Percentiles rank a stretch among this genome's conserved stretches.
These are phyloP conservation scores for Pyrrhia umbra DNA, from an alignment of 2,888 invertebrate species.

Conservation along the genomic window DNA sequence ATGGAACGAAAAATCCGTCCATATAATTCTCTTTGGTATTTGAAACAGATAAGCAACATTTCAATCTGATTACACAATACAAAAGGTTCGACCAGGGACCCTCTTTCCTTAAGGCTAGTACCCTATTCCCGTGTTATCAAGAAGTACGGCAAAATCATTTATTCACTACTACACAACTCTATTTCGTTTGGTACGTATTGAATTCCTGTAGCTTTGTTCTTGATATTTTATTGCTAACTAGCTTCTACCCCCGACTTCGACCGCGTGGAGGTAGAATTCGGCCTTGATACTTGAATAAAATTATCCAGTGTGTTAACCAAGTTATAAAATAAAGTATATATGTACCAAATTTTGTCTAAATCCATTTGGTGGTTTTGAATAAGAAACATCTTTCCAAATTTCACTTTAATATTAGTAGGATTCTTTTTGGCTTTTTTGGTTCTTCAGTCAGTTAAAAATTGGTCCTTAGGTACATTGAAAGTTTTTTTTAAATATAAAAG, in stretches of 20 bases:
- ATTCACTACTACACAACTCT: constrained; percentile 48
- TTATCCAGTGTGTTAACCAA: no score
- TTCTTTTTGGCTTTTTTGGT: no score
- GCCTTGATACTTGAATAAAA: no score
- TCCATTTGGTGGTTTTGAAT: no score
- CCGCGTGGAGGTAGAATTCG: no score
- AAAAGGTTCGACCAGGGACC: constrained; percentile 54
- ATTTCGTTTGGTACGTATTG: constrained; percentile 40
- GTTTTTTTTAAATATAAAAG: not conserved
- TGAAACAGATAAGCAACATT: constrained; percentile 57
- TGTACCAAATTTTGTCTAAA: no score
- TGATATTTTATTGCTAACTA: not conserved
- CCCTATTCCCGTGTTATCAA: constrained; percentile 45
- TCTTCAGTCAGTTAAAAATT: not conserved
- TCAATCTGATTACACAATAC: constrained; percentile 56
- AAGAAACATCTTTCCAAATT: no score
- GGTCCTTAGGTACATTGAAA: not conserved
- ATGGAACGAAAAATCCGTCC: constrained; percentile 3
- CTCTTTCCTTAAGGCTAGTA: constrained; percentile 37
- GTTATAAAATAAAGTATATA: no score
- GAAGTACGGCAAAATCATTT: constrained; percentile 51
- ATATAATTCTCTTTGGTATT: constrained; percentile 34
- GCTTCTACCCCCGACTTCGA: no score
- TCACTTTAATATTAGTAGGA: no score
- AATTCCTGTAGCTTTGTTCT: constrained; percentile 30